Evolutionary conservation across 2,113 vertebrate species (phyloP), one percentile per base, ranked within the genome.

Genomic region (Suncus etruscus): DNA sequence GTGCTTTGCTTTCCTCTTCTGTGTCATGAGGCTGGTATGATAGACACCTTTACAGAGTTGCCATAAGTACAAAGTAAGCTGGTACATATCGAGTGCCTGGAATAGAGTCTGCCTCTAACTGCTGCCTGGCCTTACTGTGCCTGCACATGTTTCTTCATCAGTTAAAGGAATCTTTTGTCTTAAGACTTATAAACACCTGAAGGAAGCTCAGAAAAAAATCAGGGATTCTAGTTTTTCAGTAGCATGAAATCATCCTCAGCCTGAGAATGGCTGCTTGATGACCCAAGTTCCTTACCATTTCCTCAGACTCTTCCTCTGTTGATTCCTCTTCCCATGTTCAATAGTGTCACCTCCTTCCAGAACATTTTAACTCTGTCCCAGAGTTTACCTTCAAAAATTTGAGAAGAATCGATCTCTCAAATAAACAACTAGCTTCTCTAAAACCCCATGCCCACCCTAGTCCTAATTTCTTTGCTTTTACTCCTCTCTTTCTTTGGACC

Each of bases 71-170:
- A 61, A 69, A 91, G 31, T n/a, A 66, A 61, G 39, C n/a, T 27
- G 58, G 18, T n/a, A 29, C 2, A 16, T 22, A 0, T 31, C 25
- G 45, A 78, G 48, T 11, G 27, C 31, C 76, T 31, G 24, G n/a
- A 74, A 45, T 50, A 83, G 66, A 86, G 45, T 75, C 85, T 68
- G 15, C 22, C 29, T 6, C 48, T 91, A 51, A 54, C 31, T 45
- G 7, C 48, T 29, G 45, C 39, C 69, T 24, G 11, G 68, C 11
- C 29, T 75, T 65, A 78, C 14, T 18, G 6, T 31, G 25, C 45
- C 78, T 88, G 69, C 32, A 16, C 51, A 69, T 32, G 22, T 45
- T 81, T 83, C 47, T 5, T 93, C n/a, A 58, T 89, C 78, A 70
- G n/a, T 20, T 47, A 66, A 75, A 51, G 29, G 15, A 66, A 3